Base-by-base conservation (phyloP, 2,113 vertebrate genomes). In the Corythornis vintsioides region DNA sequence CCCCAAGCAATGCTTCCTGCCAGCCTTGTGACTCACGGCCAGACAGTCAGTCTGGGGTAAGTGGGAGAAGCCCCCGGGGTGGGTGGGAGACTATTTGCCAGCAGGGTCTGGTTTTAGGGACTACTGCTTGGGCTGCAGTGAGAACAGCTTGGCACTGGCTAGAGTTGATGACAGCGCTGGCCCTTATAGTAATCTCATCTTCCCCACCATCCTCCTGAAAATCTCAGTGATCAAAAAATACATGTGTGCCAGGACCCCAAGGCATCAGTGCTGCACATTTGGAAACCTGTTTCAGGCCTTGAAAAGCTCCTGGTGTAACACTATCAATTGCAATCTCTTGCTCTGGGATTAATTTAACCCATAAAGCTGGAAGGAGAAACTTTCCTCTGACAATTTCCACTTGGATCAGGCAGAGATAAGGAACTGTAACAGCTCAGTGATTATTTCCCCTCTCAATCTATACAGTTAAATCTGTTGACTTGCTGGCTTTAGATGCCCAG, bases 91-190 rank as follows among this genome's bases (percentile, higher is more conserved):
- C 33, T 29, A 59, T 17, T 76, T 87, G 78, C 70, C 91, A 38
- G 38, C 45, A 48, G 24, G 22, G 29, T 28, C 80, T 73, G 83
- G 35, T 25, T 92, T 43, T 24, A 85, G 91, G 66, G 26, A 56
- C 57, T 66, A 1, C 61, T 59, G 81, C 53, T 55, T 47, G 66
- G 73, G 57, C 84, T 85, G 67, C 29, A 64, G 35, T 82, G 87
- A 55, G 94, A 69, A 38, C 8, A 72, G 76, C 14, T 25, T 25
- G 42, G 52, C 52, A 3, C 56, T 48, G 61, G 15, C 31, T 2
- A 0, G 70, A 83, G 52, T 17, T 3, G n/a, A 28, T 15, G 19
- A 7, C 1, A 2, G 26, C 5, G 0, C n/a, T 47, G 47, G 28
- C 33, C 42, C 55, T 52, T 69, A 74, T 50, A 77, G 59, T 52